Percentiles rank a stretch among this genome's conserved stretches.
Evolutionary conservation across 30 jellyfish, hydroid and myxozoan species (phyloP).

Genomic region (Sanderia malayensis): DNA sequence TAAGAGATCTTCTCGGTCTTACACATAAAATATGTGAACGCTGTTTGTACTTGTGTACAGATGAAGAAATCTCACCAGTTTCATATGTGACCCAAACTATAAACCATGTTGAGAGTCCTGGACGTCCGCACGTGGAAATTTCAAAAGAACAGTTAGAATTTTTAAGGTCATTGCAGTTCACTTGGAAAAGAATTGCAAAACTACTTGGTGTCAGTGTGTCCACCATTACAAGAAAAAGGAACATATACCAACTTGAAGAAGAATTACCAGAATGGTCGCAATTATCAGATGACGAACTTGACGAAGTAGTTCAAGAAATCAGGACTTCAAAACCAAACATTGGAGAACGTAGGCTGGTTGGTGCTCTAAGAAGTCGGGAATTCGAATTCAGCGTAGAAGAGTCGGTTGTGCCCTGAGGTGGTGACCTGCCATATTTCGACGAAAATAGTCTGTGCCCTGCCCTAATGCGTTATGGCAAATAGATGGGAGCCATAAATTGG

Average conservation of each 20-base stretch:
- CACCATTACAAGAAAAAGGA: slow-evolving; percentile 1
- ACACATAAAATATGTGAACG: not conserved
- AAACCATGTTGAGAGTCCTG: not conserved
- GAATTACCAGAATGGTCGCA: slow-evolving; percentile 9
- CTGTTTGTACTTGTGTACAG: not conserved
- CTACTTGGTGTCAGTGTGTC: slow-evolving; percentile 11
- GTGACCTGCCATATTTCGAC: not conserved
- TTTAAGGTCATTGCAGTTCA: not conserved
- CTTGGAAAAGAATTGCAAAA: slow-evolving; percentile 5
- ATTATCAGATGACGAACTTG: not conserved
- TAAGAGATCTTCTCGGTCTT: not conserved
- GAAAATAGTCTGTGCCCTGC: not conserved
- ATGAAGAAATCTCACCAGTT: not conserved
- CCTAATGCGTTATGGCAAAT: slow-evolving; percentile 7
- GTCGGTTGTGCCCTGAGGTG: not conserved
- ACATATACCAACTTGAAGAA: not conserved
- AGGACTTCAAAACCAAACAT: not conserved
- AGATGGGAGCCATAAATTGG: slow-evolving; percentile 13
- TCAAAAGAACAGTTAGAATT: slow-evolving; percentile 5
- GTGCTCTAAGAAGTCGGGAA: not conserved
- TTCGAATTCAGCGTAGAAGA: not conserved
- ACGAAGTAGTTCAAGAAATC: not conserved
- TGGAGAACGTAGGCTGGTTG: not conserved
- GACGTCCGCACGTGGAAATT: not conserved
- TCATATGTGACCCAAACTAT: not conserved